These are phyloP conservation scores for Parnassius mnemosyne DNA, from an alignment of 2,888 invertebrate genomes.

Conservation along the genomic window DNA sequence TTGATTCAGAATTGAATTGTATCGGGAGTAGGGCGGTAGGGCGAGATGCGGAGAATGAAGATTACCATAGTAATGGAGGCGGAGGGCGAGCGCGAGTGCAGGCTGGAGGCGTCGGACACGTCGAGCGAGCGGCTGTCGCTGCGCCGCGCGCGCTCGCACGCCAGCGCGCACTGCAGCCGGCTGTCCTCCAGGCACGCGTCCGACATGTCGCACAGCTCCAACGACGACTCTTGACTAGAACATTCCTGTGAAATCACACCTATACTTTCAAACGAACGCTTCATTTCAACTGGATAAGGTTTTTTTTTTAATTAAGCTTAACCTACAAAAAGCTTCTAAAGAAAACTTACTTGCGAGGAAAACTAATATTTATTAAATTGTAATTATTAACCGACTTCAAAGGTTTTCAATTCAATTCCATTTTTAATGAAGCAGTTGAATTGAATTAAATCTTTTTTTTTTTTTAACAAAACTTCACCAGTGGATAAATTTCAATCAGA, in stretches of 20 bases:
- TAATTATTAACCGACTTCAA: neutral
- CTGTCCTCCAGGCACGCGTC: conserved; percentile 67
- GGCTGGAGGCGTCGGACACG: conserved; percentile 70
- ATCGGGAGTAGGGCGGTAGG: too few species aligned
- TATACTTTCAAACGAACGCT: too few species aligned
- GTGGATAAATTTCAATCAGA: too few species aligned
- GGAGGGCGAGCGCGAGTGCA: conserved; percentile 71
- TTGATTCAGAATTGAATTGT: too few species aligned
- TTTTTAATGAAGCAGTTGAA: too few species aligned
- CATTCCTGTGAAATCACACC: conserved; percentile 56
- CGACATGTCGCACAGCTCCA: conserved; percentile 71
- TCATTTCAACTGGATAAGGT: too few species aligned
- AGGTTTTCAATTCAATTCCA: too few species aligned
- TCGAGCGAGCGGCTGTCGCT: conserved; percentile 72
- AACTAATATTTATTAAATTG: neutral
- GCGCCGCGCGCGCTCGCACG: conserved; percentile 69
- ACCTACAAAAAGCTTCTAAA: neutral
- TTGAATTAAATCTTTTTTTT: too few species aligned
- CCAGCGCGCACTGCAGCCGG: conserved; percentile 63
- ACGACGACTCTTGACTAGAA: conserved; percentile 78
- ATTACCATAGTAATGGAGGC: conserved; percentile 70
- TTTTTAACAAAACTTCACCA: too few species aligned
- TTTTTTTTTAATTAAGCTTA: too few species aligned
- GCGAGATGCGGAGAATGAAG: too few species aligned
- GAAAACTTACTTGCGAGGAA: neutral